Base-by-base conservation (phyloP, 2,113 vertebrate genomes). In the Pygoscelis adeliae region DNA sequence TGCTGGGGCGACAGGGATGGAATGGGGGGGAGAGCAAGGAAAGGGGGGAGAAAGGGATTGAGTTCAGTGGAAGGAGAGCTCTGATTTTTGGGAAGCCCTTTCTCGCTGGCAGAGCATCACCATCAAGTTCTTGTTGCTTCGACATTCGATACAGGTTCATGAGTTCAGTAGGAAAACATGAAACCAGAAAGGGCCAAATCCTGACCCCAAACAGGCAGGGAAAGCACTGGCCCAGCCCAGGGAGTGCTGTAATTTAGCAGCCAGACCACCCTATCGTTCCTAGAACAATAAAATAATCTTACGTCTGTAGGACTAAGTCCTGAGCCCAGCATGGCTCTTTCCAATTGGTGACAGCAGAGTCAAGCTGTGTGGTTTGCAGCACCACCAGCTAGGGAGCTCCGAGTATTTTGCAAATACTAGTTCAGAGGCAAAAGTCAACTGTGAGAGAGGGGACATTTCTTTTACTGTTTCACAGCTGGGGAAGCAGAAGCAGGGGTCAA, bases 111-210 rank as follows among this genome's bases (percentile, higher is more conserved):
- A 96, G 82, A 96, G 62, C 63, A 94, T 91, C 84, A 81, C 47
- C 85, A 81, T 78, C 89, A 49, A 94, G 34, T 94, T 95, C 78
- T 95, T 87, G 47, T 14, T 96, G 92, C 59, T 94, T 94, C 0
- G 34, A 97, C 78, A 97, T 97, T 97, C 1, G 87, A 97, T 97
- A 97, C 61, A 95, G 49, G 93, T 96, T 97, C 96, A 96, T 58
- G 94, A 97, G 97, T 97, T 97, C 96, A 97, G 67, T 56, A 88
- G 30, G 49, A 97, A 97, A 94, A 95, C 91, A 90, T 53, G 67
- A 97, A 96, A 97, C 94, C 85, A 92, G 85, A 86, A 96, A 91
- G 88, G 92, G 90, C 92, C 70, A 91, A 90, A 96, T 97, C 46
- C 88, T 97, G 97, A 96, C 90, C 91, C 90, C 61, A 86, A 80